Evolutionary conservation across 2,888 invertebrate genomes (phyloP).

Genomic region (Euclidia mi): DNA sequence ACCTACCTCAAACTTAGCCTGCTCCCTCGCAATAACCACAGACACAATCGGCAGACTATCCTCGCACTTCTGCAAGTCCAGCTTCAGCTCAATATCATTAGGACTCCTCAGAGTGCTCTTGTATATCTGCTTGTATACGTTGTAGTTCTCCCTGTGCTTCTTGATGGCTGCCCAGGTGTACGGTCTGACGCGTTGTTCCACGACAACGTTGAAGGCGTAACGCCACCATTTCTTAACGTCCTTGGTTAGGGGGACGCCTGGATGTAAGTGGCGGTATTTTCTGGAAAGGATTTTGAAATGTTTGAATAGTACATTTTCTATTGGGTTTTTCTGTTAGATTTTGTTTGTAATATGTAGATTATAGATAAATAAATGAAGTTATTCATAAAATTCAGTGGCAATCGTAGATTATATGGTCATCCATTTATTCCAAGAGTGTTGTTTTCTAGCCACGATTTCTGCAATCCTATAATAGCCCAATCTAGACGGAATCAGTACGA

Average conservation of each 20-base stretch:
- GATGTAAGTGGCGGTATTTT: constrained; percentile 91
- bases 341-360: too few species aligned
- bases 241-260: constrained; percentile 88
- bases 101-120: constrained; percentile 93
- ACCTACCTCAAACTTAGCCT: constrained; percentile 93
- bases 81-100: constrained; percentile 93
- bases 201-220: constrained; percentile 92
- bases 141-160: constrained; percentile 92
- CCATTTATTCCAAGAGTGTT: too few species aligned
- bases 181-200: constrained; percentile 93
- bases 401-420: too few species aligned
- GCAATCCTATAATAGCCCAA: too few species aligned
- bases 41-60: constrained; percentile 93
- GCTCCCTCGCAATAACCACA: constrained; percentile 94
- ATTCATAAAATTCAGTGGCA: too few species aligned
- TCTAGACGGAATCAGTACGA: too few species aligned
- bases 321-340: too few species aligned
- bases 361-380: too few species aligned
- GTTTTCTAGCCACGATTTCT: too few species aligned
- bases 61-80: constrained; percentile 94
- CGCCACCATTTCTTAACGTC: constrained; percentile 93
- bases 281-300: constrained; percentile 74
- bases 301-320: too few species aligned
- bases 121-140: constrained; percentile 92
- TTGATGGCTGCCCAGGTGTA: constrained; percentile 93